Evolutionary conservation across 2,888 invertebrate genomes (phyloP).

Genomic region (Poecilobothrus nobilitatus): DNA sequence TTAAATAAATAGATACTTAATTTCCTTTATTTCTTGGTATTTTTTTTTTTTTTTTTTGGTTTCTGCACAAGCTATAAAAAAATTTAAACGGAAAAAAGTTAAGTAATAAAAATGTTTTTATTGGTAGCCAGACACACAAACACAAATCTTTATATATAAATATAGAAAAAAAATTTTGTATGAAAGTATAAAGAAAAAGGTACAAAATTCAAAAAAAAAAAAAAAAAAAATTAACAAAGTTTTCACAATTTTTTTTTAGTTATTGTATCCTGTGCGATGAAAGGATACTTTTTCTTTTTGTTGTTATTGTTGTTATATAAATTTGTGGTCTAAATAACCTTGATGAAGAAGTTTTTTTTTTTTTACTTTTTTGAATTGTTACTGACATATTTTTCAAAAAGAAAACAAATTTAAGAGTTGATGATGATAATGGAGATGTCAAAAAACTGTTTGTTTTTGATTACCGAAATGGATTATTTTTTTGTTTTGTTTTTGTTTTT

Average conservation of each 20-base stretch:
- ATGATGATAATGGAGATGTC: not conserved
- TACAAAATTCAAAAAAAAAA: too few species aligned
- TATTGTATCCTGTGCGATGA: not conserved
- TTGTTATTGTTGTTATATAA: not conserved
- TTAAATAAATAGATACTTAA: slow-evolving; percentile 6
- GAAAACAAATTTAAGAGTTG: not conserved
- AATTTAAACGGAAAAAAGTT: too few species aligned
- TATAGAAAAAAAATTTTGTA: too few species aligned
- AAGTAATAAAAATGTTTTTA: not conserved
- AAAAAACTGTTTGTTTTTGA: not conserved
- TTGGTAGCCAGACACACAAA: not conserved
- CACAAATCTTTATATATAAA: too few species aligned
- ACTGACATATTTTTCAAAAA: not conserved
- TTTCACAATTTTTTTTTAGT: too few species aligned
- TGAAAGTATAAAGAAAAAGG: too few species aligned
- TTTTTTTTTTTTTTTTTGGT: not conserved
- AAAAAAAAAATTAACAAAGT: too few species aligned
- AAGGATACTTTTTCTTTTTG: not conserved
- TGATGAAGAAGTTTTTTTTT: not conserved
- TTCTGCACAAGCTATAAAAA: too few species aligned
- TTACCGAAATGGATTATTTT: too few species aligned
- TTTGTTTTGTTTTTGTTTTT: too few species aligned
- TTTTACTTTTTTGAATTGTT: not conserved
- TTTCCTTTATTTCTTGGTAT: not conserved
- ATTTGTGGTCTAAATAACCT: not conserved